Base-by-base conservation (phyloP, 2,113 vertebrate genomes). In the Brachyhypopomus gauderio region DNA sequence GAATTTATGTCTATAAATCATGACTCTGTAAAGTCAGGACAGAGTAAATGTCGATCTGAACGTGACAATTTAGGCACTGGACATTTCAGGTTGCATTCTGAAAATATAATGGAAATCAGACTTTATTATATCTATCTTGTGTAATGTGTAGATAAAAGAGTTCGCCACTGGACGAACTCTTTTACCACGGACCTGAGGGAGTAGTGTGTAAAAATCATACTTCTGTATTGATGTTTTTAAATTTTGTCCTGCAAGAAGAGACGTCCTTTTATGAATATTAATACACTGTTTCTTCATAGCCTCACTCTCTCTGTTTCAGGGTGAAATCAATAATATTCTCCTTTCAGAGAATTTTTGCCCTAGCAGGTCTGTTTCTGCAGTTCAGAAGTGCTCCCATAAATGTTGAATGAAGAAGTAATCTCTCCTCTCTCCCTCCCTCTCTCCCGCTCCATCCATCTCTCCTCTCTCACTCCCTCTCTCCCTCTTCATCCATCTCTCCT, bases 361-460 rank as follows among this genome's bases (percentile, higher is more conserved):
- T 72, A 16, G 25, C 36, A 62, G 25, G 20, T 5, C n/a, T 14
- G 4, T 27, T 41, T 17, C 19, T 45, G 22, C 22, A 38, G 72
- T 80, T 64, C 16, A 59, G 12, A 80, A 64, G 30, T 64, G 36
- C 55, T 77, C 7, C 38, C 25, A 73, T 80, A n/a, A 80, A 63
- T 73, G 11, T 48, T 72, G 12, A 25, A 63, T 72, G 77, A 79
- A 27, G n/a, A 34, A 72, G n/a, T 23, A 59, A 36, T 55, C 34
- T 72, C 20, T 69, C 17, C 17, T 23, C 38, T 60, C 25, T 16
- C 27, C 23, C 30, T 22, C 25, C 30, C 38, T 7, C 22, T 52
- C 41, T 77, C 56, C 69, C 48, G 62, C 56, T 71, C 41, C 12
- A 63, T 41, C 69, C 71, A 23, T 9, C 63, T 80, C 30, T 66